Conservation (phyloP, 2,888 invertebrate genomes). For the Drosophila infuscata region DNA sequence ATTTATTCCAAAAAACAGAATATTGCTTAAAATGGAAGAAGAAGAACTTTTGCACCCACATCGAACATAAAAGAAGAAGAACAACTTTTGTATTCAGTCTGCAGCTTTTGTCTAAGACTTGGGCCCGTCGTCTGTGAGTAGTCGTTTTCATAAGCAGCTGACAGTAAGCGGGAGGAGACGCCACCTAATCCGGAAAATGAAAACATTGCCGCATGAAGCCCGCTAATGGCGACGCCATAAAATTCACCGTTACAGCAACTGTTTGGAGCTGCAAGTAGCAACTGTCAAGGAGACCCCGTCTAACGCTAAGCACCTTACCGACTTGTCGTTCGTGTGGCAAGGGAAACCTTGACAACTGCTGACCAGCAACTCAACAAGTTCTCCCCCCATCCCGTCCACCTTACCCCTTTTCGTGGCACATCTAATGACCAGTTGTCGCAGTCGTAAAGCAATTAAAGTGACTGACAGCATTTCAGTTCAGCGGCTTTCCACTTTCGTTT, state of each 20-base stretch:
- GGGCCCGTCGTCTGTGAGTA: constrained; percentile 7
- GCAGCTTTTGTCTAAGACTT: neutral
- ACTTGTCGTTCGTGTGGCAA: constrained; percentile 23
- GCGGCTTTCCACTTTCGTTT: constrained; percentile 58
- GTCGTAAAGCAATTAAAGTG: constrained; percentile 73
- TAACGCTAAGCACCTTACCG: constrained; percentile 77
- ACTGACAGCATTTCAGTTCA: constrained; percentile 48
- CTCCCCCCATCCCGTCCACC: accelerated
- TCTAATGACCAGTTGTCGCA: constrained; percentile 71
- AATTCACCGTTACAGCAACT: constrained; percentile 23
- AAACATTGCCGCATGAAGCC: constrained; percentile 61
- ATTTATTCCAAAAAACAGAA: neutral
- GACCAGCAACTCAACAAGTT: constrained; percentile 63
- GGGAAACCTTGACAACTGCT: constrained; percentile 25
- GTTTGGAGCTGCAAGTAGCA: constrained; percentile 14
- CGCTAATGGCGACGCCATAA: constrained; percentile 57
- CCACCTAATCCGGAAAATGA: constrained; percentile 47
- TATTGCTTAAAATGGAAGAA: neutral
- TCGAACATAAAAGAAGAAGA: neutral
- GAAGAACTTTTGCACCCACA: neutral
- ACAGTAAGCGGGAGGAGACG: constrained; percentile 26
- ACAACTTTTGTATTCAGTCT: neutral
- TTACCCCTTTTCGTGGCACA: constrained; percentile 10
- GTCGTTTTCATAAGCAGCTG: constrained; percentile 28
- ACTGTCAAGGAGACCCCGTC: constrained; percentile 61